Evolutionary conservation across 2,888 invertebrate genomes (phyloP), one percentile per base, ranked within the genome.

Genomic region (Arrhopalites spinosus): DNA sequence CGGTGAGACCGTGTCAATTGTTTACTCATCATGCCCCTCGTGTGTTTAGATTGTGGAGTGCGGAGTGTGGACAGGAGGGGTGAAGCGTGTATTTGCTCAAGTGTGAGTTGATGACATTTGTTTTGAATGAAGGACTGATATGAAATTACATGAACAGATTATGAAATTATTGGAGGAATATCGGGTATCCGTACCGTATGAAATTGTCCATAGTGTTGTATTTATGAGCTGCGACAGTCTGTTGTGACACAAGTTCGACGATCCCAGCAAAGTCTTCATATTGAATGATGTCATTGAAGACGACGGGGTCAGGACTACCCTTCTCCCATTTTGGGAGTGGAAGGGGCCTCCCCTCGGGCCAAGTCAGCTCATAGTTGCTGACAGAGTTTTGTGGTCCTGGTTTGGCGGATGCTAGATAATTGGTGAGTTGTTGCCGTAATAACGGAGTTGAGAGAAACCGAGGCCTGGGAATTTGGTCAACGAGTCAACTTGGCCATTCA

Each of bases 401-500:
- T 64, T 72, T 78, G 56, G 79, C 75, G 78, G 79, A 76, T 82
- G 82, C 82, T 82, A 82, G 78, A 82, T 81, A 78, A 81, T 78
- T 59, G 81, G 80, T 30, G 81, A 75, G 73, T 77, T 78, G 78
- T 74, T 70, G 79, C 74, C 77, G 70, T 66, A 78, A 47, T 78
- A 70, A 67, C 79, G 80, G 61, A 64, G 78, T 25, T 63, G 73
- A 68, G 25, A 69, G 30, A 29, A 50, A 69, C 29, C 69, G 53
- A 67, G 66, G 67, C 30, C 63, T 59, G 56, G 72, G 59, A 43
- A 72, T 67, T 76, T 76, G 73, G 36, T 36, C 36, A 77, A 76
- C 92, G 95, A 95, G 95, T 95, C 95, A 95, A 94, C 95, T 95
- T 89, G 95, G 95, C 95, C 95, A 95, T 88, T 95, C 94, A 88